Base-by-base conservation (phyloP, 92 coral and sea anemone species). In the Phenganax subtilis region DNA sequence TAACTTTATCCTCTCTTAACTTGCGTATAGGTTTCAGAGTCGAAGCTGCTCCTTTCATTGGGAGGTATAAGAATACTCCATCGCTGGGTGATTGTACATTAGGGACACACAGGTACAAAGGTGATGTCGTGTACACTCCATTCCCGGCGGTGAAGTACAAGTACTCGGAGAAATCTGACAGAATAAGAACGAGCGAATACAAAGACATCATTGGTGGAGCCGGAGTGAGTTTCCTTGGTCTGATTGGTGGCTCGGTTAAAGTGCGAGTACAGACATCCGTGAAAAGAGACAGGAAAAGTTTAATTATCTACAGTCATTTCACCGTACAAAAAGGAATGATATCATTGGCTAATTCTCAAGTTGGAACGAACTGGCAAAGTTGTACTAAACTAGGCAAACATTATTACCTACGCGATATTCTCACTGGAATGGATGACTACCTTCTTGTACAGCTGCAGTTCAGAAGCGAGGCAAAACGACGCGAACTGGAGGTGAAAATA, bases 311-410 rank as follows among this genome's bases (percentile, higher is more conserved):
- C 77, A 72, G 77, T 44, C 77, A 72, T 72, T 72, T 72, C 52
- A 54, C 17, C 0, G 52, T 72, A 8, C 77, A 51, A n/a, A 72
- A 72, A 72, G 77, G 77, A 3, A 72, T 72, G 77, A 72, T 72
- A 7, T 72, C 77, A 72, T 51, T 72, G 52, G 11, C 77, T 14
- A 72, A 72, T 51, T 51, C 77, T n/a, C 57, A 72, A 72, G 57
- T 72, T n/a, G 77, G 77, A 12, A 72, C 77, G 52, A 72, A 72
- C 25, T 72, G 77, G 77, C 56, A 72, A 72, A 72, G 77, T 29
- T 72, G 77, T 72, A 72, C n/a, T 15, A 72, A 72, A 14, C 14
- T 72, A 12, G 57, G 20, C 20, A 72, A 72, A 29, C 77, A 72
- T 72, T 72, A 44, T 29, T 72, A 72, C 12, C 77, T 72, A 11